Base-by-base conservation (phyloP, 2,797 vertebrate genomes). In the Brachyalestes nurse region DNA sequence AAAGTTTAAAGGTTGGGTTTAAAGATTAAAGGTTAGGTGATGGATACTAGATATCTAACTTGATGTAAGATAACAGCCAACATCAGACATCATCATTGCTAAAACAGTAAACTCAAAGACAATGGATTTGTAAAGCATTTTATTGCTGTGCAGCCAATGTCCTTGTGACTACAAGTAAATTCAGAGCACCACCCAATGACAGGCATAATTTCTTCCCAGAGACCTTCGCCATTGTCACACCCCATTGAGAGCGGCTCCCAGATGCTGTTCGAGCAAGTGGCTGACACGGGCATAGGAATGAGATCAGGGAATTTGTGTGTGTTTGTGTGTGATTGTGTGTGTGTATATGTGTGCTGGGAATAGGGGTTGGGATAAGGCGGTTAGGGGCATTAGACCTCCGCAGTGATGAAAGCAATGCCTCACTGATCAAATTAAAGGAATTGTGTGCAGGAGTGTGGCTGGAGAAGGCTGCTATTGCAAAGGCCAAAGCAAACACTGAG, bases 351-450 rank as follows among this genome's bases (percentile, higher is more conserved):
- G 67, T 79, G 80, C 66, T 77, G 80, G 66, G 89, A 89, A 90
- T 91, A 91, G 93, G 91, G 94, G 94, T 92, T 91, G 94, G 92
- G 70, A 87, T 94, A 96, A 96, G 93, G 94, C 94, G 92, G 92
- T 95, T 95, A 93, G 94, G 91, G 94, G 93, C 92, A 94, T 95
- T 96, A 96, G 95, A 96, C 95, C 95, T 95, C 95, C 95, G 91
- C 89, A 90, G 93, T 94, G 94, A 95, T 96, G 94, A 96, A 96
- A 96, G 93, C 90, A 90, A 91, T 91, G 93, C 94, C 89, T 92
- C 85, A 86, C 89, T 92, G 93, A 94, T 95, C 94, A 94, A 95
- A 96, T 93, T 89, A 91, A 94, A 94, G 91, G 92, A 96, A 96
- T 95, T 93, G 95, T 94, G 90, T 88, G 89, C 93, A 94, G 94